Percentiles rank a stretch among this genome's conserved stretches.
Evolutionary conservation across 2,797 vertebrate species (phyloP).

Genomic region (Microctenopoma steveboyesi): DNA sequence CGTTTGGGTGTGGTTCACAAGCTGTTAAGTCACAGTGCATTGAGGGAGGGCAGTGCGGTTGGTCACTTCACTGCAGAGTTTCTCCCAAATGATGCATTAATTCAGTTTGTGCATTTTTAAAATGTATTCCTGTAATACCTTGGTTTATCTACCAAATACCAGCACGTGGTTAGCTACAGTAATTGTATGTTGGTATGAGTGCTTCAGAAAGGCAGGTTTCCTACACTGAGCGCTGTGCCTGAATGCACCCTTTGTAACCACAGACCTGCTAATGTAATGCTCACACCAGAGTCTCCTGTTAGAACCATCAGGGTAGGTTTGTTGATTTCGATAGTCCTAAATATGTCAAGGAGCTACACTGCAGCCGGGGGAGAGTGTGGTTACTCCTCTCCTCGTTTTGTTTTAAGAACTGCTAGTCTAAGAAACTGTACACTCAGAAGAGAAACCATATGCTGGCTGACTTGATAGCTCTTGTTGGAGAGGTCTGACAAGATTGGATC

Average conservation of each 20-base stretch:
- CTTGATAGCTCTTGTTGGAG: conserved; percentile 1
- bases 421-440: conserved; percentile 6
- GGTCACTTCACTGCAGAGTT: conserved; percentile 44
- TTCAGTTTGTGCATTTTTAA: conserved; percentile 10
- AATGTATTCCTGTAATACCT: too few relatives aligned
- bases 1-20: conserved; percentile 67
- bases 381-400: conserved; percentile 17
- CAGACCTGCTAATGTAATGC: background rate
- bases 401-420: background rate
- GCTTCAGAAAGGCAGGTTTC: too few relatives aligned
- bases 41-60: conserved; percentile 37
- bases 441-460: conserved; percentile 20
- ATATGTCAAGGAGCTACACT: conserved; percentile 3
- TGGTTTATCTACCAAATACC: too few relatives aligned
- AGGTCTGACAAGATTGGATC: conserved; percentile 21
- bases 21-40: conserved; percentile 60
- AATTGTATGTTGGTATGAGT: background rate
- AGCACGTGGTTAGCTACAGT: background rate
- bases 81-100: conserved; percentile 18
- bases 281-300: background rate
- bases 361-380: background rate
- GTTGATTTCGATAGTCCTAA: background rate
- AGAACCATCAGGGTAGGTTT: background rate
- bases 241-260: background rate
- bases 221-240: background rate